Evolutionary conservation across 2,113 vertebrate species (phyloP), one percentile per base, ranked within the genome.

Genomic region (Cochlearius cochlearius): DNA sequence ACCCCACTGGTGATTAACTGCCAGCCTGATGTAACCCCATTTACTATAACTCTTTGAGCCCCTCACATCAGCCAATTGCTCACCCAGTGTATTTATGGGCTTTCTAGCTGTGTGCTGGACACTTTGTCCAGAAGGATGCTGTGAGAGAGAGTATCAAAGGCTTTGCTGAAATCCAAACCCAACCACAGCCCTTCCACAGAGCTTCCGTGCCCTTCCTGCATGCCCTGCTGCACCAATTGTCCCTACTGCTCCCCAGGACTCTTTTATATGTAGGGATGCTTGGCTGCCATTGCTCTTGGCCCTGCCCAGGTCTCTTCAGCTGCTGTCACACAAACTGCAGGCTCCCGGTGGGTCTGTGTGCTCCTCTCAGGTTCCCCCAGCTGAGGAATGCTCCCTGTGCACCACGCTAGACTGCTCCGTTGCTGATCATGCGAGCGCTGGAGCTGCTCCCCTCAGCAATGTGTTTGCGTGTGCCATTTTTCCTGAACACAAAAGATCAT

Each of bases 361-460:
- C 32, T 72, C 18, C 45, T 7, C 11, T 60, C 5, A 41, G 25
- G 5, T 52, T 30, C 20, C 32, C 8, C 29, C 1, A 0, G 16
- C 20, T 82, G 3, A 10, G n/a, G 53, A 58, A 27, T 8, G 9
- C 5, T 9, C 29, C 0, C 26, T 34, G 43, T 13, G 7, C 41
- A 20, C 22, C 0, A 1, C 1, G 3, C 34, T 38, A 18, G 43
- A 30, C 26, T 1, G 1, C 17, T 45, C 23, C 1, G 2, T 34
- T 47, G 36, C 30, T 0, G 1, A 34, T 25, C 4, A 0, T 21
- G 12, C 45, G 1, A 1, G 8, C 18, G 17, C 16, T 2, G 4
- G 38, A 45, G 18, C 27, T 19, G 34, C 32, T 79, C 3, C 0
- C 15, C 20, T 63, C 1, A 3, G n/a, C 1, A 9, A 17, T 16